phyloP scores from a whole-genome alignment of 2,113 vertebrate species.

The Syrrhaptes paradoxus region DNA sequence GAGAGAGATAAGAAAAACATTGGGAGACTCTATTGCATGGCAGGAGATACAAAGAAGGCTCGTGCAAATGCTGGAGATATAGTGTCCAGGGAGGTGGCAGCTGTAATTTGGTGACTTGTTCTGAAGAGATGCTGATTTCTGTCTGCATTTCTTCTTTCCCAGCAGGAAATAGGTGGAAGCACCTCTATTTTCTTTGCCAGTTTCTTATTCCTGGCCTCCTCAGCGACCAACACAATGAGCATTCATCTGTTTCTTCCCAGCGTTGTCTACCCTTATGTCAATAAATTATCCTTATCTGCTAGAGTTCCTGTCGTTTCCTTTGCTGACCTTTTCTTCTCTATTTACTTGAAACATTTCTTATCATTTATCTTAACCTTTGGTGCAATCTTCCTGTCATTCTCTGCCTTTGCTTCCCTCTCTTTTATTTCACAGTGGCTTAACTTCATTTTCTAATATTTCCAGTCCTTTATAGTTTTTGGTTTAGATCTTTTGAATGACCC shows the following conservation, averaged over 20 bases:
- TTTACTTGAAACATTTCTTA: conserved; percentile 63
- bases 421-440: conserved; percentile 54
- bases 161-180: background rate
- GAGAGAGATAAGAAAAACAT: background rate
- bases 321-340: conserved; percentile 59
- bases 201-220: background rate
- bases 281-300: conserved; percentile 60
- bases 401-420: conserved; percentile 8
- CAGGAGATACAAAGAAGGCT: background rate
- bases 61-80: background rate
- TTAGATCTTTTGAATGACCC: conserved; percentile 20
- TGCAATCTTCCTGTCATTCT: conserved; percentile 34
- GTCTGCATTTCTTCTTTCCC: background rate
- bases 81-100: background rate
- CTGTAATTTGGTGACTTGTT: conserved; percentile 5
- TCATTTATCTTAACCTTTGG: conserved; percentile 53
- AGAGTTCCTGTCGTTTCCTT: background rate
- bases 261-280: conserved; percentile 31
- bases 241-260: conserved; percentile 19
- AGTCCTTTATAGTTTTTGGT: conserved; percentile 5
- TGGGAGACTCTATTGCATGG: background rate
- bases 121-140: background rate
- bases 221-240: background rate
- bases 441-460: conserved; percentile 28
- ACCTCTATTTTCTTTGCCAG: conserved; percentile 1